Base-by-base conservation (phyloP, 2,113 vertebrate species). In the Ia io region DNA sequence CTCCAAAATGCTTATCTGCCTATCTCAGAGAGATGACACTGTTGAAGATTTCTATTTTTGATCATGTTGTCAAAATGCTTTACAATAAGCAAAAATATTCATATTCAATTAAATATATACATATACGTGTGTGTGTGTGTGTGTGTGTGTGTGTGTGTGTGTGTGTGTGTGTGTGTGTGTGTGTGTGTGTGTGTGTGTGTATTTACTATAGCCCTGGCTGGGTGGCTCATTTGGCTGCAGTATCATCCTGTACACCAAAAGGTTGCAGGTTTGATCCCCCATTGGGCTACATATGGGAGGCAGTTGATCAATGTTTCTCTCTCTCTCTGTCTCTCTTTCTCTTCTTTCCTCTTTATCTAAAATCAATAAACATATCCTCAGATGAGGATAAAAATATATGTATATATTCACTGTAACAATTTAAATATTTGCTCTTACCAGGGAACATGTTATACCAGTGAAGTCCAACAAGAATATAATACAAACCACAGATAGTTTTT, bases 51-150 rank as follows among this genome's bases (percentile, higher is more conserved):
- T 94, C 32, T 82, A 22, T 71, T 94, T 70, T 91, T 40, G 4
- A 80, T 77, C 76, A 53, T 37, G 22, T 28, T 92, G 92, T 95
- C 51, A 95, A 92, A 90, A 76, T 84, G 40, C 3, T 92, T 95
- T 77, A 37, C 25, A 92, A 90, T 84, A 37, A 86, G 83, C 74
- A 84, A 94, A 92, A 71, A 53, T 11, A 77, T 76, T 74, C 61
- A 84, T 51, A 87, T 25, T 2, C 37, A 84, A 35, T 70, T 63
- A 10, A 70, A 59, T 9, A 59, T 23, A 59, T 23, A 23, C 23
- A 23, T n/a, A n/a, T n/a, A n/a, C n/a, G n/a, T n/a, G n/a, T n/a
- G n/a, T n/a, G n/a, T n/a, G n/a, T n/a, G n/a, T n/a, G n/a, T n/a
- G n/a, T n/a, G n/a, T n/a, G n/a, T n/a, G n/a, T n/a, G n/a, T n/a